Conservation (phyloP, 2,113 vertebrate genomes). For the Mesoclemmys tuberculata region DNA sequence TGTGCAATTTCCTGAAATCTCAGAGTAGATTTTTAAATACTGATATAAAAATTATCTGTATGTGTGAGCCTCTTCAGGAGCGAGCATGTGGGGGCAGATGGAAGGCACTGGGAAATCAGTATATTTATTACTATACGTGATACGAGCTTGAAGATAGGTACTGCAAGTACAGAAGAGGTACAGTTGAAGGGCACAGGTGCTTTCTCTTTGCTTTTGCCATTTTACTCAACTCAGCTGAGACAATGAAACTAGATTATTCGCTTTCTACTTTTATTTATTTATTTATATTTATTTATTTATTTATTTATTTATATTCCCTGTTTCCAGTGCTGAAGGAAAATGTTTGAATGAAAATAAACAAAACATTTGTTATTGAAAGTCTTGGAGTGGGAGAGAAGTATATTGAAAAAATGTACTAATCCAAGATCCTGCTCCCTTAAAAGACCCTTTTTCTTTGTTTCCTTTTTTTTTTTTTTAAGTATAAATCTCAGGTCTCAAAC, state of each 20-base stretch:
- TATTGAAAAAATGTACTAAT: conserved; percentile 6
- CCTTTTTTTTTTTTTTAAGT: not conserved
- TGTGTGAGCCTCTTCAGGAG: not conserved
- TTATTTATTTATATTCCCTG: not conserved
- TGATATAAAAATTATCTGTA: not conserved
- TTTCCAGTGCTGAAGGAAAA: conserved; percentile 30
- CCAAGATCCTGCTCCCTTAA: not conserved
- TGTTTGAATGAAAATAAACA: conserved; percentile 36
- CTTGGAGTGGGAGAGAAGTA: conserved; percentile 3
- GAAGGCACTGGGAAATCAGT: not conserved
- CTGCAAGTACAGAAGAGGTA: not conserved
- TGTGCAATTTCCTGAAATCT: not conserved
- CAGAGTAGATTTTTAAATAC: not conserved
- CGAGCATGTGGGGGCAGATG: not conserved
- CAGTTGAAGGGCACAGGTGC: conserved; percentile 37
- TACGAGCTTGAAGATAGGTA: not conserved
- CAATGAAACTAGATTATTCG: conserved; percentile 18
- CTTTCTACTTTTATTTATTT: conserved; percentile 25
- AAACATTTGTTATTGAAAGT: conserved; percentile 7
- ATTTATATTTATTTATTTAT: too few species aligned
- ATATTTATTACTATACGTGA: not conserved
- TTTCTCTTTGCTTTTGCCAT: conserved; percentile 24
- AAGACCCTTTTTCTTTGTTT: not conserved
- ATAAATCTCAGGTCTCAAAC: conserved; percentile 25
- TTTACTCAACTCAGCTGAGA: conserved; percentile 3